A percentile compares a stretch with the other conserved stretches of the same genome.
These are phyloP conservation scores for Nomada fabriciana DNA, from an alignment of 2,888 invertebrate genomes.

Conservation along the genomic window DNA sequence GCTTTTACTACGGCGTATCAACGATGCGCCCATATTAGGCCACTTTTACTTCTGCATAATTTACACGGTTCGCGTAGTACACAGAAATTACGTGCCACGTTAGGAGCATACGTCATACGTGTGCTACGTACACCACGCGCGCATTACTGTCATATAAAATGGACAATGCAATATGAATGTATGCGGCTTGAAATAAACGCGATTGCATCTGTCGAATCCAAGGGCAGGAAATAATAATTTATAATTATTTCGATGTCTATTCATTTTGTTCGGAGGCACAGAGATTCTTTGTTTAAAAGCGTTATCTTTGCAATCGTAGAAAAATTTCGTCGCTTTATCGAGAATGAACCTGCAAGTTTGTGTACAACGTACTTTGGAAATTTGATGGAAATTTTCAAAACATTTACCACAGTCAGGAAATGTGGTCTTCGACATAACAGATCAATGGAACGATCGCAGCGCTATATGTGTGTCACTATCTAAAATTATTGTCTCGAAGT, in stretches of 20 bases:
- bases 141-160: slow-evolving; percentile 29
- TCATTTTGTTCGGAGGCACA: too few species aligned
- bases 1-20: slow-evolving; percentile 6
- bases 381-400: not conserved
- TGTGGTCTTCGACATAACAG: slow-evolving; percentile 58
- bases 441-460: slow-evolving; percentile 74
- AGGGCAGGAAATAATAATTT: not conserved
- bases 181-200: not conserved
- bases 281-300: too few species aligned
- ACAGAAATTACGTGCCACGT: slow-evolving; percentile 46
- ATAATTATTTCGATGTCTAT: not conserved
- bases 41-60: slow-evolving; percentile 39
- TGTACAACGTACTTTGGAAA: not conserved
- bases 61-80: slow-evolving; percentile 39
- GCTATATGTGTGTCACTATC: slow-evolving; percentile 64
- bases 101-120: slow-evolving; percentile 47
- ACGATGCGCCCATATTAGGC: slow-evolving; percentile 12
- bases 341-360: not conserved
- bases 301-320: not conserved
- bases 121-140: slow-evolving; percentile 24
- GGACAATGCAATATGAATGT: slow-evolving; percentile 26
- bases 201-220: too few species aligned
- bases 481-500: slow-evolving; percentile 66
- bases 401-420: slow-evolving; percentile 16
- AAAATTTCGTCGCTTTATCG: not conserved